phyloP scores from a whole-genome alignment of 2,797 vertebrate species.

The Propithecus perrieri region DNA sequence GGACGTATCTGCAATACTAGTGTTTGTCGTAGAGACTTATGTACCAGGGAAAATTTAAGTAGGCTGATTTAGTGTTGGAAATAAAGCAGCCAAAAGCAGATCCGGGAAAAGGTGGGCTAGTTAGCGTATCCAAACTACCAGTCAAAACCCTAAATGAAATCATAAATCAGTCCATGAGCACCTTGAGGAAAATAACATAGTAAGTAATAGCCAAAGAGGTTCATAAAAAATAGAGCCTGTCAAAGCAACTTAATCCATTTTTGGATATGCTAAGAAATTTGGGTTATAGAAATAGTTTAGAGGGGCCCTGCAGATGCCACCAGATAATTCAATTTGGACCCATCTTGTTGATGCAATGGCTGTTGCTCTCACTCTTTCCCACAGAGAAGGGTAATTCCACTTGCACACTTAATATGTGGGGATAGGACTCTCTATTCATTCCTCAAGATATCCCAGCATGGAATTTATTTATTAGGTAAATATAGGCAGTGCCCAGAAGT shows the following conservation, averaged over 20 bases:
- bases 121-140: slow-evolving; percentile 68
- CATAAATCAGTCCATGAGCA: slow-evolving; percentile 71
- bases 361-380: not conserved
- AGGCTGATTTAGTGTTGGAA: slow-evolving; percentile 65
- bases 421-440: not conserved
- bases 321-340: slow-evolving; percentile 23
- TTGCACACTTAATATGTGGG: not conserved
- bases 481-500: slow-evolving; percentile 17
- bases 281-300: not conserved
- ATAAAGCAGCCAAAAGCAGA: slow-evolving; percentile 62
- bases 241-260: slow-evolving; percentile 73
- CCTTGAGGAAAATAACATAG: slow-evolving; percentile 78
- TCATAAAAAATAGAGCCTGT: slow-evolving; percentile 72
- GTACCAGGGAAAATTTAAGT: slow-evolving; percentile 74
- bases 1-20: slow-evolving; percentile 40
- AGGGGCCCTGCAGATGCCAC: not conserved
- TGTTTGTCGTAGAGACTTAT: slow-evolving; percentile 71
- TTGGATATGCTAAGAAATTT: slow-evolving; percentile 64
- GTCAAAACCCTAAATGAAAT: slow-evolving; percentile 68
- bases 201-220: slow-evolving; percentile 73
- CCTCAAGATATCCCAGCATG: not conserved
- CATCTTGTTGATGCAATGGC: not conserved
- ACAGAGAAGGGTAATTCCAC: slow-evolving; percentile 5
- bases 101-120: slow-evolving; percentile 65
- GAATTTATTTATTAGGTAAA: slow-evolving; percentile 37